These are phyloP conservation scores for Orchesella cincta DNA, from an alignment of 1,140 invertebrate genomes.

Conservation along the genomic window DNA sequence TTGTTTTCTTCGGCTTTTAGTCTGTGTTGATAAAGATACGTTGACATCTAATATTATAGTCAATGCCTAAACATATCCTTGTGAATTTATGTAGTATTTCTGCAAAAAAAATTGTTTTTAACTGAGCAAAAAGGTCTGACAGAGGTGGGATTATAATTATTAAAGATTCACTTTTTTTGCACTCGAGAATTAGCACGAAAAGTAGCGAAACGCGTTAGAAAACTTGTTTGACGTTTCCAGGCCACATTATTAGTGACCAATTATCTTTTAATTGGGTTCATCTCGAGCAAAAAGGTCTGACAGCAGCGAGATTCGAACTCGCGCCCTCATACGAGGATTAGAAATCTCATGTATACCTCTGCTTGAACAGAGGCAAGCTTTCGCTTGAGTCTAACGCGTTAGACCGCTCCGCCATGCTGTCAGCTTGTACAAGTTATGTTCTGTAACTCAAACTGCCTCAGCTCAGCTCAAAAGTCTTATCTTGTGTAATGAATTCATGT, in stretches of 20 bases:
- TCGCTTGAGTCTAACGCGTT: conserved; percentile 23
- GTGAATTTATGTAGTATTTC: too few species aligned
- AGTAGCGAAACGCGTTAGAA: too few species aligned
- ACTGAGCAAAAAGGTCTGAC: neutral
- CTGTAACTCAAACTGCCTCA: neutral
- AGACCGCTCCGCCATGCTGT: conserved; percentile 10
- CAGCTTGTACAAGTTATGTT: neutral
- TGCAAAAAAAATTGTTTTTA: neutral
- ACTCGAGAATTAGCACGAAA: neutral
- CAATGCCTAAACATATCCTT: too few species aligned
- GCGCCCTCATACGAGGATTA: conserved; percentile 14
- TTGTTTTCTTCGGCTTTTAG: too few species aligned
- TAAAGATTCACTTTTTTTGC: neutral
- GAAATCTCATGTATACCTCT: neutral
- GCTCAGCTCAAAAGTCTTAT: too few species aligned
- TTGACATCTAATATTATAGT: too few species aligned
- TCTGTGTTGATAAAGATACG: too few species aligned
- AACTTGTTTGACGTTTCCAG: too few species aligned
- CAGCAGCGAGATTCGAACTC: conserved; percentile 8
- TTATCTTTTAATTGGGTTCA: neutral
- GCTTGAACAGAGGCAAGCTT: neutral
- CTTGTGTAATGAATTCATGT: too few species aligned
- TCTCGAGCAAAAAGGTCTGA: neutral
- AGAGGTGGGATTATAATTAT: neutral
- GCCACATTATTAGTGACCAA: neutral